These are phyloP conservation scores for Agonum fuliginosum DNA, from an alignment of 2,888 invertebrate species.

Conservation along the genomic window DNA sequence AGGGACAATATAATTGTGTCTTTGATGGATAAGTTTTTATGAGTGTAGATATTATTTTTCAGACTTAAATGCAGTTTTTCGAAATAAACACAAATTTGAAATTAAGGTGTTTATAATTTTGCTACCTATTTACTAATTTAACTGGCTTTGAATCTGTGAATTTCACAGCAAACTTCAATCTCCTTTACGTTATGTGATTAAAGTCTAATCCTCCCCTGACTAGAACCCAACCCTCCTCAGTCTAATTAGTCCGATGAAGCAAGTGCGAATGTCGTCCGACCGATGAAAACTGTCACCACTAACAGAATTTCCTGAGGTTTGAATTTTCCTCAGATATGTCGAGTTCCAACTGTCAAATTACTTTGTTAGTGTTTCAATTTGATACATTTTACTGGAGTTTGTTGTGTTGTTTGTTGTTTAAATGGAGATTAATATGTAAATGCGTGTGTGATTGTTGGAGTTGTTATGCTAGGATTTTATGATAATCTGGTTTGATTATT, in stretches of 20 bases:
- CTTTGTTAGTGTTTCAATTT: not conserved
- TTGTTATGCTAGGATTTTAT: not conserved
- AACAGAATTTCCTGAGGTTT: too few relatives aligned
- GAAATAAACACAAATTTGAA: too few relatives aligned
- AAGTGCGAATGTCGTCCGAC: not conserved
- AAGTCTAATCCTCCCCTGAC: too few relatives aligned
- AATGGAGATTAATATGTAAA: slow-evolving; percentile 6
- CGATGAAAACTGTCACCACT: not conserved
- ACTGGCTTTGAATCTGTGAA: too few relatives aligned
- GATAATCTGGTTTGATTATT: not conserved
- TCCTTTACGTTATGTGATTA: too few relatives aligned
- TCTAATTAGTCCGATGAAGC: slow-evolving; percentile 21
- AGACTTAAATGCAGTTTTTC: too few relatives aligned
- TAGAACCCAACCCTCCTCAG: not conserved
- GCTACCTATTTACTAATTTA: too few relatives aligned
- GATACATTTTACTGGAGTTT: not conserved
- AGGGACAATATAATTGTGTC: too few relatives aligned
- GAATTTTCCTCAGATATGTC: not conserved
- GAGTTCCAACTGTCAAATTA: not conserved
- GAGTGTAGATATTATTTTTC: too few relatives aligned
- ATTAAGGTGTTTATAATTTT: too few relatives aligned
- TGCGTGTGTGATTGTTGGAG: slow-evolving; percentile 5
- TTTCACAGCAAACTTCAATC: too few relatives aligned
- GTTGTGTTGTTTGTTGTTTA: not conserved
- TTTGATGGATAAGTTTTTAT: too few relatives aligned